phyloP scores from a whole-genome alignment of 2,797 vertebrate species.

The Nasua narica region DNA sequence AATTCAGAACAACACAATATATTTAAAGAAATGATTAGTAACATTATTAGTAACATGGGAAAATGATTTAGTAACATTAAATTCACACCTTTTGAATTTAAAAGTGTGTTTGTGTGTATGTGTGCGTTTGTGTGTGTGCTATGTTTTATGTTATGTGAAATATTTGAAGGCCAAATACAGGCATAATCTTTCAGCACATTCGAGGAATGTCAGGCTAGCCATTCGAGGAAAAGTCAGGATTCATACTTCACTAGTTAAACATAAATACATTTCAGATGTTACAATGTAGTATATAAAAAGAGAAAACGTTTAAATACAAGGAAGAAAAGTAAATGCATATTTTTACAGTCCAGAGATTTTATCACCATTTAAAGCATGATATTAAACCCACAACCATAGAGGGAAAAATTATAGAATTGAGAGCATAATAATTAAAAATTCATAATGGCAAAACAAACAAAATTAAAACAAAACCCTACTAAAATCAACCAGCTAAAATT shows the following conservation, averaged over 20 bases:
- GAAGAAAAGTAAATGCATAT: slow-evolving; percentile 21
- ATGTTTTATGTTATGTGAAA: neutral
- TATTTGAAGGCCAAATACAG: neutral
- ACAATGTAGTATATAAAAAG: neutral
- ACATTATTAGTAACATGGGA: neutral
- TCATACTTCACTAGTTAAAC: neutral
- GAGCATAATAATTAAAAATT: neutral
- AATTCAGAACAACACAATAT: neutral
- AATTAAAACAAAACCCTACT: neutral
- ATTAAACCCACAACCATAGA: neutral
- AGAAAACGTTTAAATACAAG: neutral
- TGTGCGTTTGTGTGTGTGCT: neutral
- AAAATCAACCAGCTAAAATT: neutral
- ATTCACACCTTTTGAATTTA: too few species aligned
- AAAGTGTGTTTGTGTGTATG: neutral
- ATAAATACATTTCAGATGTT: neutral
- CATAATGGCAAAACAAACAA: neutral
- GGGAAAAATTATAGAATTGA: neutral
- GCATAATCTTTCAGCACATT: too few species aligned
- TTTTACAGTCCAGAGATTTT: slow-evolving; percentile 41
- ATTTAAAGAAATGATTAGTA: neutral
- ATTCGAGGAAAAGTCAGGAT: neutral
- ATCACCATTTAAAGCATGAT: neutral
- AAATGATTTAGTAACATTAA: too few species aligned
- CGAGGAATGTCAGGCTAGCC: too few species aligned